Evolutionary conservation across 2,797 vertebrate genomes (phyloP).

Genomic region (Lutra lutra): DNA sequence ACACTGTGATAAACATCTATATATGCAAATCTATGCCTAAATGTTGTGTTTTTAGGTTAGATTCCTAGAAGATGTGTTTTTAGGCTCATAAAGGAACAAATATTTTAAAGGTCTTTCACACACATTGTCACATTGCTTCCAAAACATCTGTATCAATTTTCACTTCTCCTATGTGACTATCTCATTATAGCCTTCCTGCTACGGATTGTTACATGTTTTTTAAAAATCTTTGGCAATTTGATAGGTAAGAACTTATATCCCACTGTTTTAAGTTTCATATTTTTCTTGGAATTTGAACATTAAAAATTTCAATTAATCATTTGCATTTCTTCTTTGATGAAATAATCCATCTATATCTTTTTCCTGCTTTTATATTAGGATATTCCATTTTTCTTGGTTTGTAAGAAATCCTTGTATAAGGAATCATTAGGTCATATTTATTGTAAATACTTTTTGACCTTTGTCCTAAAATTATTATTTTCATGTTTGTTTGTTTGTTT

Average conservation of each 20-base stretch:
- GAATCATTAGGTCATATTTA: not conserved
- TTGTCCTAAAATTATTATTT: not conserved
- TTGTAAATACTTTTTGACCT: not conserved
- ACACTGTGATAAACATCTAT: not conserved
- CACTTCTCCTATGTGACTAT: not conserved
- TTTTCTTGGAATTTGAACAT: not conserved
- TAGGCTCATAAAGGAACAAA: not conserved
- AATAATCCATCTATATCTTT: not conserved
- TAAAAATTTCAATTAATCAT: not conserved
- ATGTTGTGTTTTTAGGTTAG: not conserved
- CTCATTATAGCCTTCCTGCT: not conserved
- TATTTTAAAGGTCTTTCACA: not conserved
- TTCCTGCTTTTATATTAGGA: not conserved
- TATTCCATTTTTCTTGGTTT: not conserved
- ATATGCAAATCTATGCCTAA: conserved; percentile 16
- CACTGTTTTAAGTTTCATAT: not conserved
- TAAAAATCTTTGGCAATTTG: not conserved
- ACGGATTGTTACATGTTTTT: not conserved
- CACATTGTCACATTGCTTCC: not conserved
- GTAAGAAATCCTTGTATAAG: not conserved
- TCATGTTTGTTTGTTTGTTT: not conserved
- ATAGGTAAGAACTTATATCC: not conserved
- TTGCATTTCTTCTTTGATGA: not conserved
- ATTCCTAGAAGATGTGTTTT: not conserved
- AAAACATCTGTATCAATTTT: not conserved